A percentile compares a stretch with the other conserved stretches of the same genome.
Evolutionary conservation across 1,140 invertebrate species (phyloP).

Genomic region (Drosophila persimilis): DNA sequence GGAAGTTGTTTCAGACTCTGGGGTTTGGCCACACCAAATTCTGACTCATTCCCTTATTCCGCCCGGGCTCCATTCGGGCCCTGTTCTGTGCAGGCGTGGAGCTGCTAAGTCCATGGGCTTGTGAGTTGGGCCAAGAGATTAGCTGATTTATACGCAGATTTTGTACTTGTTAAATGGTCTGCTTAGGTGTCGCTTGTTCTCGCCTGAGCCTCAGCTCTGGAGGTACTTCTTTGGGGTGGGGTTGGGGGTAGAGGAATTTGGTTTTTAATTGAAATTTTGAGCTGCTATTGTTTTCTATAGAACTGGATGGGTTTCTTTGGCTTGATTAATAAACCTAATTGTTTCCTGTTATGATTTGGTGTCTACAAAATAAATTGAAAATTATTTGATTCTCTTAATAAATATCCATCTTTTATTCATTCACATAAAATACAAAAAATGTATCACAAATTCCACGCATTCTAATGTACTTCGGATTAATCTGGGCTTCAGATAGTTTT

Average conservation of each 20-base stretch:
- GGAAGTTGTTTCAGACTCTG: constrained; percentile 61
- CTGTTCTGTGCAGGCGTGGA: constrained; percentile 14
- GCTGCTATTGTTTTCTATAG: neutral
- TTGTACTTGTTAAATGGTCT: constrained; percentile 64
- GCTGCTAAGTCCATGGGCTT: constrained; percentile 61
- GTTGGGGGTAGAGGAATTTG: neutral
- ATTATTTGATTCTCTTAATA: neutral
- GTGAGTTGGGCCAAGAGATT: constrained; percentile 61
- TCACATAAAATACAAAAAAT: neutral
- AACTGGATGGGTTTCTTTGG: neutral
- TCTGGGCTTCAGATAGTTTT: constrained; percentile 10
- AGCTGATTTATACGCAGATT: constrained; percentile 75
- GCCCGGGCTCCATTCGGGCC: neutral
- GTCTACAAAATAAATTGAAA: no score
- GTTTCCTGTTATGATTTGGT: no score
- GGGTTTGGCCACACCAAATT: constrained; percentile 68
- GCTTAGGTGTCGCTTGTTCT: constrained; percentile 19
- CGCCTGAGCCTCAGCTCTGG: constrained; percentile 8
- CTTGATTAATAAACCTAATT: constrained; percentile 1
- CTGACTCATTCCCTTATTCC: constrained; percentile 61
- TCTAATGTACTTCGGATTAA: constrained; percentile 24
- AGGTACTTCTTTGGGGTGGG: constrained; percentile 8
- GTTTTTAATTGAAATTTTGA: constrained; percentile 51
- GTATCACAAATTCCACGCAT: constrained; percentile 21
- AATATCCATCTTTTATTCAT: neutral